Conservation (phyloP, 2,113 vertebrate species). For the Clarias macrocephalus region DNA sequence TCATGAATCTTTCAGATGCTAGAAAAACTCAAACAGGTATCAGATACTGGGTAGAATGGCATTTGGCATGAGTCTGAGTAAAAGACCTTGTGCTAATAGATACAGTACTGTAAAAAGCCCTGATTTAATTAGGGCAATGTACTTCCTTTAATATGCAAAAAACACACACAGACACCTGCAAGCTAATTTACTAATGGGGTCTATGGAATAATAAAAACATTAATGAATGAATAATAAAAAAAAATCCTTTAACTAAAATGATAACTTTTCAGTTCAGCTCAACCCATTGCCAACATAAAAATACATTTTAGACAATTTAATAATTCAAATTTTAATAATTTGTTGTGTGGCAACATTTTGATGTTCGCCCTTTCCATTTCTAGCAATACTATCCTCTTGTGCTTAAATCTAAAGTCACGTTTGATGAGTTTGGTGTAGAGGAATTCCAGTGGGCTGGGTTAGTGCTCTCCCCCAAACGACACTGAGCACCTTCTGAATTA, state of each 20-base stretch:
- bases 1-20: slow-evolving; percentile 71
- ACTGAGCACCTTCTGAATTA: not conserved
- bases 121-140: not conserved
- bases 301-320: too few species aligned
- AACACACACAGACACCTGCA: not conserved
- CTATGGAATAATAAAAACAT: not conserved
- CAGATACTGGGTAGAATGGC: slow-evolving; percentile 55
- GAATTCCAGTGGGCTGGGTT: not conserved
- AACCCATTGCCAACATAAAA: not conserved
- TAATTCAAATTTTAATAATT: too few species aligned
- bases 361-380: not conserved
- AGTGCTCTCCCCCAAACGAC: not conserved
- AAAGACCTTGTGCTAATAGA: slow-evolving; percentile 71
- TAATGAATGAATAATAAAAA: not conserved
- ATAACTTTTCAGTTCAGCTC: not conserved
- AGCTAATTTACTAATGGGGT: not conserved
- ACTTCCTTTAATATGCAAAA: too few species aligned
- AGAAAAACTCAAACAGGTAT: slow-evolving; percentile 57
- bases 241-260: too few species aligned
- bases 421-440: not conserved
- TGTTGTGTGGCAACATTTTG: too few species aligned
- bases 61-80: slow-evolving; percentile 59
- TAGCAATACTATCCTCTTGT: not conserved
- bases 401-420: not conserved
- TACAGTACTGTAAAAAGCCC: not conserved